Evolutionary conservation across 2,888 invertebrate species (phyloP).

Genomic region (Alcis repandata): DNA sequence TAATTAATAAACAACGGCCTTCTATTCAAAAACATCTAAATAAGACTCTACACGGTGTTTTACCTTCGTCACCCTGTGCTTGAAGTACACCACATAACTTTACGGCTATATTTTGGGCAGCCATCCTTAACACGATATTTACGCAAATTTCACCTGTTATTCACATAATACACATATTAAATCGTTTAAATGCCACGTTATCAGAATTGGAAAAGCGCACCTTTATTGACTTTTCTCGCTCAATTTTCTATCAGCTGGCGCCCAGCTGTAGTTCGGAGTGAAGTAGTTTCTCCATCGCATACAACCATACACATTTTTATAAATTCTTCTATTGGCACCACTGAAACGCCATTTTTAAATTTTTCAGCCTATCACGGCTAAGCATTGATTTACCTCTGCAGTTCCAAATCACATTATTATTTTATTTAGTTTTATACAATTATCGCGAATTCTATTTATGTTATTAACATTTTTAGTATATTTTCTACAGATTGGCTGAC

Average conservation of each 20-base stretch:
- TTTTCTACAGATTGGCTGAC: neutral
- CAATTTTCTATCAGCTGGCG: constrained; percentile 83
- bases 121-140: constrained; percentile 61
- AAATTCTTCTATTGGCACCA: constrained; percentile 46
- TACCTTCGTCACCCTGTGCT: constrained; percentile 81
- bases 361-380: constrained; percentile 66
- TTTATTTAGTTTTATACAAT: neutral
- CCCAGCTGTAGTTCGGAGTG: constrained; percentile 78
- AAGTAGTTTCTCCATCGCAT: constrained; percentile 58
- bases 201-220: constrained; percentile 60
- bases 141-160: constrained; percentile 55
- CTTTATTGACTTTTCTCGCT: constrained; percentile 78
- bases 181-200: constrained; percentile 61
- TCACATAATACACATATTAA: constrained; percentile 53
- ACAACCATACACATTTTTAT: constrained; percentile 62
- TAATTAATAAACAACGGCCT: constrained; percentile 12
- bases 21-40: constrained; percentile 40
- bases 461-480: neutral
- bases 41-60: constrained; percentile 43
- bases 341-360: constrained; percentile 52
- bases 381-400: constrained; percentile 51
- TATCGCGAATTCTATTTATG: neutral
- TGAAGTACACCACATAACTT: constrained; percentile 86
- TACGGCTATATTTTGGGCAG: constrained; percentile 85
- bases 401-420: constrained; percentile 56